Evolutionary conservation across 1,140 invertebrate species (phyloP).

Genomic region (Helicoverpa armigera): DNA sequence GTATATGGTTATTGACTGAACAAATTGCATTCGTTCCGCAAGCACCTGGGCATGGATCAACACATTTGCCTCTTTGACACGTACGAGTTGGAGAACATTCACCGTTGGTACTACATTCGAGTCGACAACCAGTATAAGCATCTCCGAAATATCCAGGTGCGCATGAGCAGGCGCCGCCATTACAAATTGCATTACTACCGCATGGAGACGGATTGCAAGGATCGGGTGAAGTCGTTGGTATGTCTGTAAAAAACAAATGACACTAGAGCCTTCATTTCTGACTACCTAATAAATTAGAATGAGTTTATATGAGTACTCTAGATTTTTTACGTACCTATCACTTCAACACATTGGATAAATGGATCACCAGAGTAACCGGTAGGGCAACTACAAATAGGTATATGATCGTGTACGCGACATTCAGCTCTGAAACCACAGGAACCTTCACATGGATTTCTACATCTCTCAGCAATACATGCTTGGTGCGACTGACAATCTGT

Average conservation of each 20-base stretch:
- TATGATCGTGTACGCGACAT: constrained; percentile 92
- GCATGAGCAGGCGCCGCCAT: constrained; percentile 88
- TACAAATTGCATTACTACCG: constrained; percentile 91
- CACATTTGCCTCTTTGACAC: constrained; percentile 92
- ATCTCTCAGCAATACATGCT: constrained; percentile 93
- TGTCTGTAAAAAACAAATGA: constrained; percentile 74
- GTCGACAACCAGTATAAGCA: constrained; percentile 89
- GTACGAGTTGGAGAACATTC: constrained; percentile 89
- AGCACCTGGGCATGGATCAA: constrained; percentile 91
- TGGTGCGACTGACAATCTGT: constrained; percentile 92
- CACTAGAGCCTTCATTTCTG: background rate
- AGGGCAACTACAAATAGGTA: constrained; percentile 91
- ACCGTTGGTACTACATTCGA: constrained; percentile 89
- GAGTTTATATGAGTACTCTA: background rate
- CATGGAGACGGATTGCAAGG: constrained; percentile 91
- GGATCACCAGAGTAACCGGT: constrained; percentile 92
- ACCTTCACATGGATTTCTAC: constrained; percentile 92
- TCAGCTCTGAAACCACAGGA: constrained; percentile 92
- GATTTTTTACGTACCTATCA: constrained; percentile 66
- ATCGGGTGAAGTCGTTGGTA: constrained; percentile 84
- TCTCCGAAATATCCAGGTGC: constrained; percentile 88
- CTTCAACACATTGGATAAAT: constrained; percentile 89
- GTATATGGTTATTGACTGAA: constrained; percentile 90
- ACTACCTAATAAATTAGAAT: no score
- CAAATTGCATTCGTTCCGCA: constrained; percentile 91